These are phyloP conservation scores for Pogonocichla stellata DNA, from an alignment of 2,113 vertebrate species.

Conservation along the genomic window DNA sequence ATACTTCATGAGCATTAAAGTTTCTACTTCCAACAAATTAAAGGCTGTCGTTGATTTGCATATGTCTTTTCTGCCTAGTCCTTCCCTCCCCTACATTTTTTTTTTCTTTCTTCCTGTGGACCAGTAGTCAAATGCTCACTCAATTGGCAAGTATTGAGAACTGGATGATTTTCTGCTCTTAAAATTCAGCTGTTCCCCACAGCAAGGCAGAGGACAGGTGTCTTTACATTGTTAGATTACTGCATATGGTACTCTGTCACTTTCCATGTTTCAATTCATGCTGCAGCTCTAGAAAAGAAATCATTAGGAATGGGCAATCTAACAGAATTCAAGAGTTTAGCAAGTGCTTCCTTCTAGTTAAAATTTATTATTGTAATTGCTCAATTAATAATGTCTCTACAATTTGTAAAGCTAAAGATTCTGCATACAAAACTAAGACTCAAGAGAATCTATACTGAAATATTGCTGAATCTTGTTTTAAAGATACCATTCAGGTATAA, in stretches of 20 bases:
- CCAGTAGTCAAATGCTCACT: neutral
- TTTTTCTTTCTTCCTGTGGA: neutral
- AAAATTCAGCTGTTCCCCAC: neutral
- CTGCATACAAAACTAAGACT: neutral
- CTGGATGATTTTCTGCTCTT: neutral
- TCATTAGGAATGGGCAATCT: neutral
- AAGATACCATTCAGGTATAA: neutral
- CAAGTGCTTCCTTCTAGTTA: neutral
- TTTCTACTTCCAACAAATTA: neutral
- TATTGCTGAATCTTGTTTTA: neutral
- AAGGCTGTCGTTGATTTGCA: neutral
- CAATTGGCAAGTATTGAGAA: neutral
- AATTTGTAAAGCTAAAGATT: neutral
- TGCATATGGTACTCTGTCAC: neutral
- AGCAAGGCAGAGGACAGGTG: neutral
- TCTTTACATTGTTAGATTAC: neutral
- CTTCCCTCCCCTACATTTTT: rapidly evolving
- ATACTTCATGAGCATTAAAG: neutral
- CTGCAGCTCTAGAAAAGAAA: neutral
- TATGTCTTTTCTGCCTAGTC: neutral
- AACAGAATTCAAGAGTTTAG: neutral
- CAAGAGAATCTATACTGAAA: neutral
- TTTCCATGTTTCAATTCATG: neutral
- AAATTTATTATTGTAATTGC: neutral
- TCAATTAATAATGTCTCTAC: neutral